Evolutionary conservation across 2,797 vertebrate species (phyloP).

Genomic region (Menidia menidia): DNA sequence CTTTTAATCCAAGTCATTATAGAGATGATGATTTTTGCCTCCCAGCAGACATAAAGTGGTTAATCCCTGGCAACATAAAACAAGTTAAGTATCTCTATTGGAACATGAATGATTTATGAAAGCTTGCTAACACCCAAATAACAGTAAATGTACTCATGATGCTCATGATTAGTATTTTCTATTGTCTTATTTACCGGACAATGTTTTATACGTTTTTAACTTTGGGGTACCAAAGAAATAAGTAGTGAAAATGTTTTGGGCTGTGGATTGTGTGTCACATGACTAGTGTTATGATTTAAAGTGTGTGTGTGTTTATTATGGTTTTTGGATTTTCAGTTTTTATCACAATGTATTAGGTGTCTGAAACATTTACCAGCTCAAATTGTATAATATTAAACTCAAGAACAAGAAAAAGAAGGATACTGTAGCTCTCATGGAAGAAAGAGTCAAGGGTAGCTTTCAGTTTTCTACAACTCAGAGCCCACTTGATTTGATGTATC

Average conservation of each 20-base stretch:
- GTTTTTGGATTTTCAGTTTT: background rate
- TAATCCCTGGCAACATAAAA: background rate
- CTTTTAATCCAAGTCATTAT: background rate
- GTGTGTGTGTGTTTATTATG: background rate
- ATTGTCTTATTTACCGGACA: background rate
- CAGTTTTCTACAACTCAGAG: conserved; percentile 14
- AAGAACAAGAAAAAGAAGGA: conserved; percentile 11
- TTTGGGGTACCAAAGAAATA: background rate
- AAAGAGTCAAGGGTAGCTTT: conserved; percentile 23
- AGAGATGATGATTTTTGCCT: background rate
- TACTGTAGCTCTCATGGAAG: conserved; percentile 17
- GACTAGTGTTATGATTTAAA: background rate
- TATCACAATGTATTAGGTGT: conserved; percentile 17
- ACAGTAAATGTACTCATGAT: background rate
- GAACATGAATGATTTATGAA: background rate
- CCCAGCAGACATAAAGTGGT: background rate
- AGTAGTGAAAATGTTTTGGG: background rate
- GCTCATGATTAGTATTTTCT: background rate
- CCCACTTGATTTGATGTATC: conserved; percentile 14
- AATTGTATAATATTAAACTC: conserved; percentile 9
- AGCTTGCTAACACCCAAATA: background rate
- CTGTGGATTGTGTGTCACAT: background rate
- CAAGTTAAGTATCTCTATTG: conserved; percentile 6
- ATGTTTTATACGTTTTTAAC: background rate
- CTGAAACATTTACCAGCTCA: conserved; percentile 8